phyloP scores from a whole-genome alignment of 2,113 vertebrate species.

The Entomyzon cyanotis region DNA sequence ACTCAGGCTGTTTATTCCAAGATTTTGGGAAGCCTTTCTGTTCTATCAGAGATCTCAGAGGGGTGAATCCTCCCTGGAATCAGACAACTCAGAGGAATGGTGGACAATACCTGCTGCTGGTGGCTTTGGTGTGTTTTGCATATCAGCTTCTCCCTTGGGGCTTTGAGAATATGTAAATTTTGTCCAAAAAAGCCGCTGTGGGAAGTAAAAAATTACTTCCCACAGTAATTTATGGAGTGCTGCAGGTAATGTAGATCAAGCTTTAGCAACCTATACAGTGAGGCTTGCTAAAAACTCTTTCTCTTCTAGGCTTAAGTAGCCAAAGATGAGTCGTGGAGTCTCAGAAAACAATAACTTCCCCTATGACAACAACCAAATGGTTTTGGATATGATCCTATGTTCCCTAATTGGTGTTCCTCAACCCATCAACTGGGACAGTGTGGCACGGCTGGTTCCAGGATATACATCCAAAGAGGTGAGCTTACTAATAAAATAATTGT shows the following conservation, averaged over 20 bases:
- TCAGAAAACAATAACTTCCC: slow-evolving; percentile 95
- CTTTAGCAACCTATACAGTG: background rate
- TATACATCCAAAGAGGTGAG: slow-evolving; percentile 93
- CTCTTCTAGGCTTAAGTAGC: slow-evolving; percentile 36
- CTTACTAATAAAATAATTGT: background rate
- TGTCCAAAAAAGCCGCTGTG: background rate
- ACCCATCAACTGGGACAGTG: slow-evolving; percentile 94
- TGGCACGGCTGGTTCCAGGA: slow-evolving; percentile 92
- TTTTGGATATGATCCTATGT: slow-evolving; percentile 94
- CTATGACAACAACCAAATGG: slow-evolving; percentile 92
- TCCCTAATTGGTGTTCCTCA: slow-evolving; percentile 87
- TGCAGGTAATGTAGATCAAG: background rate
- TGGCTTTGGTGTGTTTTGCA: background rate
- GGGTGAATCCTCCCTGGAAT: background rate
- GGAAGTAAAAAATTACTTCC: no score
- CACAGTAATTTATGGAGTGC: background rate
- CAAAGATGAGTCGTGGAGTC: slow-evolving; percentile 89
- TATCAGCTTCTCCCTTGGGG: background rate
- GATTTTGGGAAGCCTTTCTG: background rate
- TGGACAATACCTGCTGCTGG: background rate
- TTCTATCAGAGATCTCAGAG: background rate
- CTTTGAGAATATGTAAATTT: background rate
- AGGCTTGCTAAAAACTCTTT: slow-evolving; percentile 13
- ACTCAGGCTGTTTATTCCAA: background rate
- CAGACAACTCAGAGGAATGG: background rate